Base-by-base conservation (phyloP, 2,888 invertebrate species). In the Keiferia lycopersicella region DNA sequence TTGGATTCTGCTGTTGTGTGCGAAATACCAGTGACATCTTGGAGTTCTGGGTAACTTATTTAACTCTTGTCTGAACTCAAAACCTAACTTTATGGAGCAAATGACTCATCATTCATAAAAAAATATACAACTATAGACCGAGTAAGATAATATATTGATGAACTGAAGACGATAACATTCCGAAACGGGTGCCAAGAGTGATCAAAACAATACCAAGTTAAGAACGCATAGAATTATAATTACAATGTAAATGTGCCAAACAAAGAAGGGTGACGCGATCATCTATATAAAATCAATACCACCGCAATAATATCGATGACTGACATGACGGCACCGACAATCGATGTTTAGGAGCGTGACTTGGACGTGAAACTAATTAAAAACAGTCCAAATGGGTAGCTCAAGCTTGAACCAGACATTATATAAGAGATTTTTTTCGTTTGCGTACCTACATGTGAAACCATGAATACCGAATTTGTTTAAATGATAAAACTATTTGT, bases 141-240 rank as follows among this genome's bases (percentile, higher is more conserved):
- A 7, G 11, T 53, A 7, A 12, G 2, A 12, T 26, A 60, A 56
- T 45, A 48, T 63, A 63, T 53, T 45, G 45, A 60, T 63, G 63
- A 65, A 41, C 56, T 14, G 20, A 22, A 61, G 30, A n/a, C 12
- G 20, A 41, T 50, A 56, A 56, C 12, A 41, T 45, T 41, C 22
- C 8, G 41, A 2, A 41, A 10, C 18, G 61, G 48, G 61, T 50
- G 61, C 61, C 61, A 83, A 71, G 66, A 71, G 72, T 68, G 74
- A 71, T 68, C 68, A 76, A 77, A 64, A 76, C 74, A 76, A 69
- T 68, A 68, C 81, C 73, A 78, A 77, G 81, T 74, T 74, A 7
- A 48, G 48, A 69, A 77, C 48, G 76, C 67, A 53, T 68, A 65
- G 68, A 67, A 66, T 56, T 64, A 69, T 68, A 65, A 61, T 61